phyloP scores from a whole-genome alignment of 37 sponge, comb jelly and placozoan species.

The Tethya wilhelma region DNA sequence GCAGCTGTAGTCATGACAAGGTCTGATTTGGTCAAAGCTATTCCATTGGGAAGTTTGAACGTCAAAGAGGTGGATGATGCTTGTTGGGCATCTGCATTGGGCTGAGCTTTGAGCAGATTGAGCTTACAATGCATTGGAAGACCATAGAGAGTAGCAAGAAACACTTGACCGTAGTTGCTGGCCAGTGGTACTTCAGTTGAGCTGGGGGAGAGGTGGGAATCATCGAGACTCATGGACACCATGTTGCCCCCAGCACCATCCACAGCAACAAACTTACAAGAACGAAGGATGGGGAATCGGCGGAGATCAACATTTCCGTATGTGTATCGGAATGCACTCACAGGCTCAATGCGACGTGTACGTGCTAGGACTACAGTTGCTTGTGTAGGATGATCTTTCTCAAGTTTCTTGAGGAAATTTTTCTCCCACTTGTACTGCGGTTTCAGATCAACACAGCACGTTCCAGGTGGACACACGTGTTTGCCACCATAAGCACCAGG shows the following conservation, averaged over 20 bases:
- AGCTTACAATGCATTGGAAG: slow-evolving; percentile 57
- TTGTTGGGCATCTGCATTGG: slow-evolving; percentile 10
- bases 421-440: slow-evolving; percentile 64
- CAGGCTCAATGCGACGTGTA: slow-evolving; percentile 8
- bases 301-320: slow-evolving; percentile 77
- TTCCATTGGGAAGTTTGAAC: slow-evolving; percentile 45
- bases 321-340: slow-evolving; percentile 32
- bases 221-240: slow-evolving; percentile 64
- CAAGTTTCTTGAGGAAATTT: slow-evolving; percentile 54
- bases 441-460: slow-evolving; percentile 19
- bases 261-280: slow-evolving; percentile 60
- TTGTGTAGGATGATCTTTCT: slow-evolving; percentile 53
- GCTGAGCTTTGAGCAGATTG: slow-evolving; percentile 21
- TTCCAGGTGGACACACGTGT: slow-evolving; percentile 55
- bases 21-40: slow-evolving; percentile 28
- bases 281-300: slow-evolving; percentile 61
- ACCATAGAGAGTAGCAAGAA: slow-evolving; percentile 50
- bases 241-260: slow-evolving; percentile 56
- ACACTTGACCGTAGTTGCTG: slow-evolving; percentile 76
- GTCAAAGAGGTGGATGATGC: background rate
- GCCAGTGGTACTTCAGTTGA: slow-evolving; percentile 73
- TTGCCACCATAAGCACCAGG: slow-evolving; percentile 54
- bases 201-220: slow-evolving; percentile 33
- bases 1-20: slow-evolving; percentile 46
- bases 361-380: slow-evolving; percentile 27